Evolutionary conservation across 2,113 vertebrate species (phyloP).

Genomic region (Podarcis muralis): DNA sequence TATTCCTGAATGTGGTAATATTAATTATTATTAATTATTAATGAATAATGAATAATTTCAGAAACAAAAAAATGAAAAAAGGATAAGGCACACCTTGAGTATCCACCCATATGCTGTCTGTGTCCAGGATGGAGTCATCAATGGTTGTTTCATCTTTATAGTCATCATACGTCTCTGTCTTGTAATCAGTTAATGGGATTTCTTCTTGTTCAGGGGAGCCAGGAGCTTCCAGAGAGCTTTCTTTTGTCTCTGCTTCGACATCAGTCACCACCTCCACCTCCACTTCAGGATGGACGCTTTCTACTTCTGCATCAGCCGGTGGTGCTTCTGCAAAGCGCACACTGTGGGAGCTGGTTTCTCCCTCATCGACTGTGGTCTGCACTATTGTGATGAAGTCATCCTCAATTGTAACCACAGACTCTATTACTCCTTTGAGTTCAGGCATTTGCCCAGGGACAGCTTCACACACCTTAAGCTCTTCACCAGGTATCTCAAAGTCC

Average conservation of each 20-base stretch:
- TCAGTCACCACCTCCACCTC: slow-evolving; percentile 74
- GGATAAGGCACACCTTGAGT: slow-evolving; percentile 90
- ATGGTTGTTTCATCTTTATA: slow-evolving; percentile 97
- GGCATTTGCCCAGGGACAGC: slow-evolving; percentile 59
- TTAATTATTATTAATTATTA: slow-evolving; percentile 18
- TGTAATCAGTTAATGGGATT: slow-evolving; percentile 81
- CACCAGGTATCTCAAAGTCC: slow-evolving; percentile 44
- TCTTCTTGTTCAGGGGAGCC: slow-evolving; percentile 79
- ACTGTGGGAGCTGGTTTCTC: slow-evolving; percentile 89
- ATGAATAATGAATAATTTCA: slow-evolving; percentile 48
- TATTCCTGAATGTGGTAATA: slow-evolving; percentile 56
- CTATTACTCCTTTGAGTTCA: slow-evolving; percentile 86
- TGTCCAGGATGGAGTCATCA: slow-evolving; percentile 95
- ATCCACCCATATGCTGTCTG: slow-evolving; percentile 97
- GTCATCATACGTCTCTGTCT: slow-evolving; percentile 91
- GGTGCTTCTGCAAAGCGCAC: slow-evolving; percentile 89
- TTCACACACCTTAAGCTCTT: slow-evolving; percentile 56
- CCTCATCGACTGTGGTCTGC: slow-evolving; percentile 92
- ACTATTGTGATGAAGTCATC: slow-evolving; percentile 98
- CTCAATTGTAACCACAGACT: slow-evolving; percentile 95
- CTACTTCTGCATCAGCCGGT: slow-evolving; percentile 75
- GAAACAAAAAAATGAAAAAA: slow-evolving; percentile 69
- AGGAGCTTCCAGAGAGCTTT: slow-evolving; percentile 79
- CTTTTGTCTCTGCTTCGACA: slow-evolving; percentile 81
- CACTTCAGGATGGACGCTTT: slow-evolving; percentile 71